Conservation (phyloP, 2,888 invertebrate genomes). For the Pyrgus malvae region DNA sequence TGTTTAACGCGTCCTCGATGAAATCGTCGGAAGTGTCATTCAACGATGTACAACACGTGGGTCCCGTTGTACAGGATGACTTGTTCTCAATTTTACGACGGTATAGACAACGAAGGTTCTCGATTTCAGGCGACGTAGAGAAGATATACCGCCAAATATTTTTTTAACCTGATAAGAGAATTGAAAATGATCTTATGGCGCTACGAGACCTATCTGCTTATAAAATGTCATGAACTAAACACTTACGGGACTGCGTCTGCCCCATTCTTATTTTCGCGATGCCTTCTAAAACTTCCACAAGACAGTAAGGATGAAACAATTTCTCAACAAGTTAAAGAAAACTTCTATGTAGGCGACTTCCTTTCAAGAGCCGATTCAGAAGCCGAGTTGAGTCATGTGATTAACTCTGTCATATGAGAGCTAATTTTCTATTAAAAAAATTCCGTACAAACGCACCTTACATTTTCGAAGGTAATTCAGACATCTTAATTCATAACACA, state of each 20-base stretch:
- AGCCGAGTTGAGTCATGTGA: slow-evolving; percentile 12
- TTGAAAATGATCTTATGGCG: slow-evolving; percentile 34
- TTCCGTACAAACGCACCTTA: slow-evolving; percentile 16
- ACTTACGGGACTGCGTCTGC: slow-evolving; percentile 15
- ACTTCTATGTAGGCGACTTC: slow-evolving; percentile 23
- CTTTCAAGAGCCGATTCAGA: slow-evolving; percentile 3
- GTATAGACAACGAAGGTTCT: slow-evolving; percentile 31
- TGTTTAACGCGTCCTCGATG: slow-evolving; percentile 22
- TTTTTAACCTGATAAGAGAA: slow-evolving; percentile 17
- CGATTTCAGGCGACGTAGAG: slow-evolving; percentile 19
- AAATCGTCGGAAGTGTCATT: slow-evolving; percentile 32
- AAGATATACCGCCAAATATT: slow-evolving; percentile 29
- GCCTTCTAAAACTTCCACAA: slow-evolving; percentile 15
- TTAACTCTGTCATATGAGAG: slow-evolving; percentile 9
- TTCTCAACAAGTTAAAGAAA: slow-evolving; percentile 15
- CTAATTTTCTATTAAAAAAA: slow-evolving; percentile 5
- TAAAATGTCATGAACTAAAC: slow-evolving; percentile 21
- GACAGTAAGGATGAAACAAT: slow-evolving; percentile 1
- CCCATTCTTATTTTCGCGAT: slow-evolving; percentile 23
- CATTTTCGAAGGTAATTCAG: not conserved
- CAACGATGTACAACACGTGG: slow-evolving; percentile 34
- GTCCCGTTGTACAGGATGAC: slow-evolving; percentile 31
- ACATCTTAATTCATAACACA: not conserved
- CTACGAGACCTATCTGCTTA: slow-evolving; percentile 7
- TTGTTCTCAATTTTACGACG: slow-evolving; percentile 29